Conservation (phyloP, 1,140 invertebrate genomes). For the Drosophila sechellia region DNA sequence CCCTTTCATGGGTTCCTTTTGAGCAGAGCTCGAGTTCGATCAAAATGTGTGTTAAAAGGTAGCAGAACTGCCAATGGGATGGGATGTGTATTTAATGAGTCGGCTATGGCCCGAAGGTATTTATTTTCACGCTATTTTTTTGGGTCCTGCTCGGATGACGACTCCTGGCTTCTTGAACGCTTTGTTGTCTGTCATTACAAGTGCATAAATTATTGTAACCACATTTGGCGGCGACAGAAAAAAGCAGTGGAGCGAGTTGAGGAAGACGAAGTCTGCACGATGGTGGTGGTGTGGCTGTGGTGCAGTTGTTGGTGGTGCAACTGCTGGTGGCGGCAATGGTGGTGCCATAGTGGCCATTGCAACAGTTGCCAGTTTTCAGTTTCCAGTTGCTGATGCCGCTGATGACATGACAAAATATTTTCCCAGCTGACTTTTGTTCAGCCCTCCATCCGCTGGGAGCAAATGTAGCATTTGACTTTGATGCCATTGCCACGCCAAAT, state of each 20-base stretch:
- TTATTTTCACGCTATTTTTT: conserved; percentile 24
- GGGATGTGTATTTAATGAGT: neutral
- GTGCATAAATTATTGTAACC: conserved; percentile 83
- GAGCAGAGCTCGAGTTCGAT: neutral
- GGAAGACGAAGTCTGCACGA: conserved; percentile 25
- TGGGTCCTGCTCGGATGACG: conserved; percentile 35
- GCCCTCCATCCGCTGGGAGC: conserved; percentile 11
- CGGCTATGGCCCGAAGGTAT: too few relatives aligned
- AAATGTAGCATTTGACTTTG: conserved; percentile 77
- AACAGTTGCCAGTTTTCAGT: conserved; percentile 67
- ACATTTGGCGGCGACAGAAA: conserved; percentile 71
- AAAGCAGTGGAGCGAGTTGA: conserved; percentile 33
- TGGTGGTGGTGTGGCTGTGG: conserved; percentile 24
- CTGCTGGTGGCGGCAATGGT: conserved; percentile 10
- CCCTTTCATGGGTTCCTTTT: neutral
- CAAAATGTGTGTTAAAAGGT: neutral
- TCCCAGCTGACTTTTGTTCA: conserved; percentile 69
- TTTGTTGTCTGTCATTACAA: conserved; percentile 83
- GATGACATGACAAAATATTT: conserved; percentile 83
- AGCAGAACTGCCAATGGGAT: neutral
- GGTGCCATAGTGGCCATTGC: conserved; percentile 29
- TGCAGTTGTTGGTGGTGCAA: conserved; percentile 17
- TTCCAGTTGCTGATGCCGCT: conserved; percentile 55
- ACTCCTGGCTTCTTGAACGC: conserved; percentile 68
- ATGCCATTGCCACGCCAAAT: conserved; percentile 66